Evolutionary conservation across 2,888 invertebrate species (phyloP), one percentile per base, ranked within the genome.

Genomic region (Hedya salicella): DNA sequence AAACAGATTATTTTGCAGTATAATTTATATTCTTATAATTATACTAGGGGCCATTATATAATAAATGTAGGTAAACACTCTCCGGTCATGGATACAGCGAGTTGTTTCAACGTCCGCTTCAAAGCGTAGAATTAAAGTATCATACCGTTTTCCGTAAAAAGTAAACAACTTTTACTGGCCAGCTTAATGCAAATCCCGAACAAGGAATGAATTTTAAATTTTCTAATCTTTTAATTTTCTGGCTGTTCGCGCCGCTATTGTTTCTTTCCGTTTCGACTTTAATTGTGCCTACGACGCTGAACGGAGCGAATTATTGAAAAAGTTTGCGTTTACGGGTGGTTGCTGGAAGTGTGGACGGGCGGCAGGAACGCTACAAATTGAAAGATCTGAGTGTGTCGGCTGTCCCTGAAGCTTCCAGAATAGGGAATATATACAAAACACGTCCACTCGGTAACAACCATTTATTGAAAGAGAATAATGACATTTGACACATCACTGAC

Each of bases 221-320:
- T 60, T 60, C 66, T 66, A 66, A 66, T 66, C 66, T 66, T 66
- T 66, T 66, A 65, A 65, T 65, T 65, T 65, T 65, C 65, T 60
- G 65, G 53, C 66, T 48, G 64, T 54, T 57, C 32, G 56, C 59
- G 39, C 60, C 32, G 60, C 59, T 36, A 60, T 69, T 67, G 63
- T 56, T 67, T 64, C 62, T 52, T 46, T 62, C 49, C 36, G 42
- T 61, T 65, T 65, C 44, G 46, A 53, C 63, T 64, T 67, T 69
- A 67, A 69, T 69, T 69, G 67, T 64, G 67, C 69, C 44, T 53
- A 64, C 69, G 63, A 40, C 54, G 62, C 53, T 52, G 67, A 67
- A 69, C 49, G 54, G 52, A 69, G 67, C 61, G 69, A 67, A 69
- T 69, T 69, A 69, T 69, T 69, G 69, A 69, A 69, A 69, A 69